Conservation (phyloP, 2,888 invertebrate species). For the Carterocephalus palaemon region DNA sequence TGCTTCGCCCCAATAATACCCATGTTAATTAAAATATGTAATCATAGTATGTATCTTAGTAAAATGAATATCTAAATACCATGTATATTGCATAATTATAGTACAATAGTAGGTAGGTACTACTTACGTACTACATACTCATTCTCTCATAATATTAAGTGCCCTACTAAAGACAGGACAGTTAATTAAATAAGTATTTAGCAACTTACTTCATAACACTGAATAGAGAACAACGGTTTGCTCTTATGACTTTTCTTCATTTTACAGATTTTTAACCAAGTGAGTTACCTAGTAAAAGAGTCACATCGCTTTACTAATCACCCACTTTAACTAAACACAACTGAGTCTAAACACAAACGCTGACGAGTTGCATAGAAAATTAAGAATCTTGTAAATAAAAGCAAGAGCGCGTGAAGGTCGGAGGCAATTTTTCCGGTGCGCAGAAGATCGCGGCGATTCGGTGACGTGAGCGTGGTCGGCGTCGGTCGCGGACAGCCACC, state of each 20-base stretch:
- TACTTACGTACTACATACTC: too few relatives aligned
- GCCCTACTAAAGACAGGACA: too few relatives aligned
- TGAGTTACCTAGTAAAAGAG: constrained; percentile 17
- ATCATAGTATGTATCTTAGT: too few relatives aligned
- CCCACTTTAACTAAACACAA: constrained; percentile 21
- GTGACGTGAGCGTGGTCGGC: constrained; percentile 25
- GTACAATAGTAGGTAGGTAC: not conserved
- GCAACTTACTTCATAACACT: constrained; percentile 80
- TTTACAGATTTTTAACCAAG: constrained; percentile 29
- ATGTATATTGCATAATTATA: too few relatives aligned
- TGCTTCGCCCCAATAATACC: too few relatives aligned
- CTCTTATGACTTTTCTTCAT: constrained; percentile 63
- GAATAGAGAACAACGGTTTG: constrained; percentile 78
- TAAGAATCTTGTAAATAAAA: constrained; percentile 33
- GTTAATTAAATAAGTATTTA: not conserved
- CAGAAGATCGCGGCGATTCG: constrained; percentile 46
- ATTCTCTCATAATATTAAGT: too few relatives aligned
- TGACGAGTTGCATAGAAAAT: constrained; percentile 30
- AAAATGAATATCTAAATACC: too few relatives aligned
- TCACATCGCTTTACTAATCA: constrained; percentile 28
- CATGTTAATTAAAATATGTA: too few relatives aligned
- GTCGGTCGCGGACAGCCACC: constrained; percentile 28
- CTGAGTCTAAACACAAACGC: constrained; percentile 26
- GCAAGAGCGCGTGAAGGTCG: constrained; percentile 62
- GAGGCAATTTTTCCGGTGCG: constrained; percentile 55